These are phyloP conservation scores for Calliopsis andreniformis DNA, from an alignment of 1,140 invertebrate genomes.

Conservation along the genomic window DNA sequence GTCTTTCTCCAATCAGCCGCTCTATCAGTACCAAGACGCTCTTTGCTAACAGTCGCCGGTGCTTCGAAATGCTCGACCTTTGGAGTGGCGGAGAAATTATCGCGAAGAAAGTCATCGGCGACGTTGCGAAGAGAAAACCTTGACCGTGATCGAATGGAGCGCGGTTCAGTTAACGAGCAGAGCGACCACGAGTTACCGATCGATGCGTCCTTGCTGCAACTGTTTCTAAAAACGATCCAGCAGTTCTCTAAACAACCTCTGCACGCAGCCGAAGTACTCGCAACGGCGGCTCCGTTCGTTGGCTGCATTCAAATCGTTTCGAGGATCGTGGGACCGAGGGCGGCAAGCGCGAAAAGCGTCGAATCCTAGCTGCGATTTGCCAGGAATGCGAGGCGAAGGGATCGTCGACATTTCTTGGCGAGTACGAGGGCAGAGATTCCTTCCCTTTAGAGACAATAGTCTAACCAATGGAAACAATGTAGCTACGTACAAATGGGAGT, in stretches of 20 bases:
- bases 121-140: background rate
- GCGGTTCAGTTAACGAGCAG: background rate
- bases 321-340: constrained; percentile 55
- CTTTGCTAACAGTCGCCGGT: background rate
- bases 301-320: constrained; percentile 58
- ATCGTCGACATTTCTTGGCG: constrained; percentile 4
- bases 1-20: constrained; percentile 68
- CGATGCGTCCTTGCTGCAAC: too few species aligned
- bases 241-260: constrained; percentile 36
- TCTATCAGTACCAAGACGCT: background rate
- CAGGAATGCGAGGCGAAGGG: constrained; percentile 53
- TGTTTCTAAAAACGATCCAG: constrained; percentile 41
- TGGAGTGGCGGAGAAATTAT: background rate
- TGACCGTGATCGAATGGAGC: constrained; percentile 8
- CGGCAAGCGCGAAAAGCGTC: constrained; percentile 50
- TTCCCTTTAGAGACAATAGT: background rate
- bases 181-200: background rate
- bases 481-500: too few species aligned
- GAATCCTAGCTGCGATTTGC: constrained; percentile 58
- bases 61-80: background rate
- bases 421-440: background rate
- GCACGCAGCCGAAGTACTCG: constrained; percentile 29
- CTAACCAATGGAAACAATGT: too few species aligned
- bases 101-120: background rate
- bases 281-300: constrained; percentile 23